Base-by-base conservation (phyloP, 2,113 vertebrate genomes). In the Falcunculus frontatus region DNA sequence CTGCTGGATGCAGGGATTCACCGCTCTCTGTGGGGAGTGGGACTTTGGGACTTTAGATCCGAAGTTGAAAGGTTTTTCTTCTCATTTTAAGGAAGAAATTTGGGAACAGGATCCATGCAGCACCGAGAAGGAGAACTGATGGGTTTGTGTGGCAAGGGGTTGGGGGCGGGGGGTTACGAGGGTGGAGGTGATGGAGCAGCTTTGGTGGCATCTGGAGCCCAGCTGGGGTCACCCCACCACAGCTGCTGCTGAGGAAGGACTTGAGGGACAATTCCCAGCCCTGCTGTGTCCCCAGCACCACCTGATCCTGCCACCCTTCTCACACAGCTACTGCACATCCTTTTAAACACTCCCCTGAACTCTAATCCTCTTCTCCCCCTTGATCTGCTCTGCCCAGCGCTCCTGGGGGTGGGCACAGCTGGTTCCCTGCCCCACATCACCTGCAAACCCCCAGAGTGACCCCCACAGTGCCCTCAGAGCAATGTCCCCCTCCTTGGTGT, bases 21-120 rank as follows among this genome's bases (percentile, higher is more conserved):
- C 4, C 1, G 0, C 3, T 42, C 81, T 5, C 50, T 0, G 11
- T 1, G 65, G 56, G 64, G 70, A 80, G 20, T 0, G 2, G 25
- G 59, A 19, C 2, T 59, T 63, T 2, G 5, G 53, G 64, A 7
- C 8, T 35, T 42, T 2, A 29, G 49, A 7, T 7, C 5, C 0
- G 2, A 20, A 70, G 19, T 4, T 3, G 7, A 44, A 62, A 59
- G 47, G 33, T 16, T 91, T 81, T 74, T 47, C 16, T 69, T 73
- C 25, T 41, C 23, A 0, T 3, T 67, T 67, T 60, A 55, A 56
- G 60, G 47, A 52, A 25, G 47, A 23, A 75, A 64, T n/a, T 2
- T 18, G 47, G 50, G 65, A 27, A 0, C 10, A 12, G 69, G 19
- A 9, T 37, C 27, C 29, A 0, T 1, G 25, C 3, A 4, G 56